Conservation (phyloP, 37 sponge, comb jelly and placozoan species). For the Spongia lamella region DNA sequence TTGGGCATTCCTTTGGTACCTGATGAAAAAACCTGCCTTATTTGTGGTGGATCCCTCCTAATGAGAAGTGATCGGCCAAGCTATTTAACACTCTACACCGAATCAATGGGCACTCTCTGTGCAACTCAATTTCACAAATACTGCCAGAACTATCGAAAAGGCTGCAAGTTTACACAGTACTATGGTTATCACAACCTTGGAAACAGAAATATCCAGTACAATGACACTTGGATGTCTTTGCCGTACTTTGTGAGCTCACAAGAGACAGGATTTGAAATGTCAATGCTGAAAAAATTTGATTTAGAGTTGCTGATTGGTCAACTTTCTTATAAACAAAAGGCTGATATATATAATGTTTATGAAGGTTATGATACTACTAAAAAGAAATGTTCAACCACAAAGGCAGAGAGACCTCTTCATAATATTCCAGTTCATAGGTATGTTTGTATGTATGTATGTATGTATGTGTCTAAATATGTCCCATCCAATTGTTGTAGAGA, state of each 20-base stretch:
- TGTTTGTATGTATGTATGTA: not conserved
- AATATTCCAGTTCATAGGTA: not conserved
- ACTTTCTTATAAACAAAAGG: constrained; percentile 19
- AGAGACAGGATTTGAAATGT: constrained; percentile 11
- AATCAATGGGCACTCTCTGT: not conserved
- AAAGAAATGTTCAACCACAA: not conserved
- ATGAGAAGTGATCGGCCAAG: constrained; percentile 13
- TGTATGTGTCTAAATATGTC: too few relatives aligned
- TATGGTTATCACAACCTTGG: constrained; percentile 15
- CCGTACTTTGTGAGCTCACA: constrained; percentile 9
- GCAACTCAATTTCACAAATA: constrained; percentile 26
- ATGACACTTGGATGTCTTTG: not conserved
- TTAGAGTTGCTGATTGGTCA: constrained; percentile 26
- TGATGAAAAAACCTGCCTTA: not conserved
- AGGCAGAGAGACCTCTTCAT: not conserved
- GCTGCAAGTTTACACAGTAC: constrained; percentile 13
- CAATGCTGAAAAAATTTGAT: constrained; percentile 2
- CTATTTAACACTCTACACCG: not conserved
- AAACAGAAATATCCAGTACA: not conserved
- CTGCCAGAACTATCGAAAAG: constrained; percentile 11
- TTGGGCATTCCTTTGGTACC: not conserved
- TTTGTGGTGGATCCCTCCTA: not conserved
- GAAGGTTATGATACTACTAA: constrained; percentile 9
- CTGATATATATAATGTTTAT: constrained; percentile 16
- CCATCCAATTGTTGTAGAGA: too few relatives aligned